Conservation (phyloP, 2,888 invertebrate genomes). For the Diabrotica balteata region DNA sequence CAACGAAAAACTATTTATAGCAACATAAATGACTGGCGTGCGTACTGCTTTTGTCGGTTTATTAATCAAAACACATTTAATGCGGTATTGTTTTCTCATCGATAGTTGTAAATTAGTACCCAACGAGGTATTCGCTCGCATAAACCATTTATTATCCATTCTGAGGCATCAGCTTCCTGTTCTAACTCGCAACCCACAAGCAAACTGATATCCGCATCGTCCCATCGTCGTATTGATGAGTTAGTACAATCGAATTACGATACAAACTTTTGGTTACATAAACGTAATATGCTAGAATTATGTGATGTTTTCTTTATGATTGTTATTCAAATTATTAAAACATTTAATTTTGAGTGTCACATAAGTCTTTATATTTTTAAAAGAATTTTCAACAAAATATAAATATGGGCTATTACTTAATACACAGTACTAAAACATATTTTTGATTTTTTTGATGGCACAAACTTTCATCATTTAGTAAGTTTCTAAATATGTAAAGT, state of each 20-base stretch:
- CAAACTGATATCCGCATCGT: neutral
- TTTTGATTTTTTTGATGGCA: no score
- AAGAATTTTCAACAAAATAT: no score
- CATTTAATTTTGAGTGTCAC: no score
- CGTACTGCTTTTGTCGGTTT: neutral
- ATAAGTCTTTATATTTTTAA: no score
- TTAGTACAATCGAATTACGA: constrained; percentile 2
- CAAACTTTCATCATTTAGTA: no score
- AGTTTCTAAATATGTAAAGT: no score
- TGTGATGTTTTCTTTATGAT: no score
- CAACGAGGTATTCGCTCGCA: neutral
- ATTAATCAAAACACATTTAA: neutral
- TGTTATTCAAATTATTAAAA: no score
- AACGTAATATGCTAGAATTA: neutral
- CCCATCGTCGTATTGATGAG: neutral
- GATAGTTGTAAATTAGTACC: neutral
- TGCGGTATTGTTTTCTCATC: neutral
- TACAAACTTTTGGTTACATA: neutral
- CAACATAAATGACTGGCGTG: no score
- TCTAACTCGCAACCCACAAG: neutral
- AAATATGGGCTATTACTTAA: no score
- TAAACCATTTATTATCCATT: constrained; percentile 3
- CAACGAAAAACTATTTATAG: no score
- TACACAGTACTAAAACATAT: no score
- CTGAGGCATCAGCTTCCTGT: neutral